These are phyloP conservation scores for Agapostemon virescens DNA, from an alignment of 2,888 invertebrate species.

Conservation along the genomic window DNA sequence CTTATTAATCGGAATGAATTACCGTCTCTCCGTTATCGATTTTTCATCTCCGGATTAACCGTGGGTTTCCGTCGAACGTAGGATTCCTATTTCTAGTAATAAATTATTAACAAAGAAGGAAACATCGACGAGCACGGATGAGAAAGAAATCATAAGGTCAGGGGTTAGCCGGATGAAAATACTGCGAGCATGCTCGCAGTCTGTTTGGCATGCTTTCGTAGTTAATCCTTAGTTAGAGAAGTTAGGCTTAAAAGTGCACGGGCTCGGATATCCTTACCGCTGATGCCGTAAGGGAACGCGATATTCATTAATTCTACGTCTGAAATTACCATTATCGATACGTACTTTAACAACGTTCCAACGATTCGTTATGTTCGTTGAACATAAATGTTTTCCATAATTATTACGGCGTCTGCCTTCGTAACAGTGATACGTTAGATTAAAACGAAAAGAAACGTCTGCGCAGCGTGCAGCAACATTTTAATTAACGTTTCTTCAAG, in stretches of 20 bases:
- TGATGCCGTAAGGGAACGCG: not conserved
- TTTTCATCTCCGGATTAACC: not conserved
- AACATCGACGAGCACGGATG: not conserved
- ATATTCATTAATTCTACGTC: not conserved
- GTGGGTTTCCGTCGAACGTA: not conserved
- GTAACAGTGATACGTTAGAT: not conserved
- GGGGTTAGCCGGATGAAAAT: not conserved
- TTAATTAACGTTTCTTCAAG: not conserved
- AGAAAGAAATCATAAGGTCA: slow-evolving; percentile 4
- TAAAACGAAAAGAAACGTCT: not conserved
- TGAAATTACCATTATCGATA: not conserved
- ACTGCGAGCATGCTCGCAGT: not conserved
- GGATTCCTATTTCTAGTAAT: not conserved
- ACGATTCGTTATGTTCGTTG: not conserved
- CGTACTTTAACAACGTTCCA: not conserved
- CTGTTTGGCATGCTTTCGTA: not conserved
- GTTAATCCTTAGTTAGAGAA: too few relatives aligned
- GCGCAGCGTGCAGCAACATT: not conserved
- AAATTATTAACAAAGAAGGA: not conserved
- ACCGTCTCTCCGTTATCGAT: not conserved
- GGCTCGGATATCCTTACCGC: not conserved
- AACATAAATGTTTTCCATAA: not conserved
- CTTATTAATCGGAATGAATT: not conserved
- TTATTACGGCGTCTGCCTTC: not conserved
- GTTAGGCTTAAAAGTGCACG: too few relatives aligned